Evolutionary conservation across 2,113 vertebrate genomes (phyloP).

Genomic region (Lichenostomus cassidix): DNA sequence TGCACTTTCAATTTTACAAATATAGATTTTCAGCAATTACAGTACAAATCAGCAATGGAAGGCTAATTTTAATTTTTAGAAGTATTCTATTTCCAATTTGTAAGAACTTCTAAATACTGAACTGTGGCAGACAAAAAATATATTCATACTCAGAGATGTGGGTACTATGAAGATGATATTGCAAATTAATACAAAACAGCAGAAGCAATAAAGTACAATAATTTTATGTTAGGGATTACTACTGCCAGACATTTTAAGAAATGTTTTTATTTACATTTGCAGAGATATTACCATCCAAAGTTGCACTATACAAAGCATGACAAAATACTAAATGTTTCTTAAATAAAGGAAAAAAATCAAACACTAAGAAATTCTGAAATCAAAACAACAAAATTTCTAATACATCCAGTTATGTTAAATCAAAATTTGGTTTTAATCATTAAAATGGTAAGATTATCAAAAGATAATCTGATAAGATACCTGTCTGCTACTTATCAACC

Average conservation of each 20-base stretch:
- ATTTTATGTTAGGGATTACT: background rate
- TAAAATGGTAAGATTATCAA: background rate
- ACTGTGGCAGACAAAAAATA: background rate
- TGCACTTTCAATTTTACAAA: background rate
- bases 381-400: background rate
- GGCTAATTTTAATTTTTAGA: background rate
- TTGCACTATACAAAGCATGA: background rate
- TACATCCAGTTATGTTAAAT: background rate
- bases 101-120: background rate
- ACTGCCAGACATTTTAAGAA: background rate
- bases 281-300: background rate
- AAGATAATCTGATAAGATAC: background rate
- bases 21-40: background rate
- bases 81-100: background rate
- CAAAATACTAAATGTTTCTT: background rate
- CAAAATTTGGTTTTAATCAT: background rate
- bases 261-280: conserved; percentile 4
- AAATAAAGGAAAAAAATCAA: background rate
- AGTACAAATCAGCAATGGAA: background rate
- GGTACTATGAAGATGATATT: background rate
- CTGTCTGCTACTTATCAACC: background rate
- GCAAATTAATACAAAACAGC: background rate
- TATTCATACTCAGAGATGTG: background rate
- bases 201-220: background rate
- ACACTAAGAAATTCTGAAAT: background rate